A percentile compares a stretch with the other conserved stretches of the same genome.
Evolutionary conservation across 1,140 invertebrate genomes (phyloP).

Genomic region (Drosophila funebris): DNA sequence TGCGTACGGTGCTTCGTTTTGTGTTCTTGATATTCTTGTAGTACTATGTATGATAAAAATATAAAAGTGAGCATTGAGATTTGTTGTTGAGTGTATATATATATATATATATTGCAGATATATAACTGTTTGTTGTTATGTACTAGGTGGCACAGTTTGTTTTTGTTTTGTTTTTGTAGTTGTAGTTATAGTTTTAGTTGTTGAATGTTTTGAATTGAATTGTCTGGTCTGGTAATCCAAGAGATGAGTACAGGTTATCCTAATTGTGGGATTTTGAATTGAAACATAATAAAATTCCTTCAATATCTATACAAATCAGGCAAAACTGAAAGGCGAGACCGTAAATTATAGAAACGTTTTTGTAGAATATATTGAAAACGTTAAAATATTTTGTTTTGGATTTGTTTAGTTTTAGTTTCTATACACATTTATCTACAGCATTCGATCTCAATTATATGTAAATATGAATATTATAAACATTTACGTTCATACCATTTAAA

Average conservation of each 20-base stretch:
- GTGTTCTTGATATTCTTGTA: slow-evolving; percentile 50
- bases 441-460: slow-evolving; percentile 40
- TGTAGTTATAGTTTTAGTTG: slow-evolving; percentile 48
- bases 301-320: neutral
- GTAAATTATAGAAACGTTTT: slow-evolving; percentile 17
- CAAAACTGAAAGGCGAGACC: slow-evolving; percentile 66
- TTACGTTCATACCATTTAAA: slow-evolving; percentile 62
- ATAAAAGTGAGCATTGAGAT: slow-evolving; percentile 77
- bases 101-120: slow-evolving; percentile 66
- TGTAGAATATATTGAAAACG: slow-evolving; percentile 23
- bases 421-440: slow-evolving; percentile 74
- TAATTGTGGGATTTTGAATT: slow-evolving; percentile 9
- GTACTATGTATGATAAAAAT: slow-evolving; percentile 73
- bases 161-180: slow-evolving; percentile 49
- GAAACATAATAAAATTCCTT: neutral
- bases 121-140: slow-evolving; percentile 80
- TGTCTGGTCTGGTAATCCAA: slow-evolving; percentile 49
- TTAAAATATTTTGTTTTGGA: slow-evolving; percentile 19
- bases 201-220: slow-evolving; percentile 38
- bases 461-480: slow-evolving; percentile 60
- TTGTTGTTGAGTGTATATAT: slow-evolving; percentile 45
- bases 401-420: slow-evolving; percentile 51
- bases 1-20: slow-evolving; percentile 67
- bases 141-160: slow-evolving; percentile 79
- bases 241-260: neutral